Base-by-base conservation (phyloP, 2,888 invertebrate species). In the Euproctis similis region DNA sequence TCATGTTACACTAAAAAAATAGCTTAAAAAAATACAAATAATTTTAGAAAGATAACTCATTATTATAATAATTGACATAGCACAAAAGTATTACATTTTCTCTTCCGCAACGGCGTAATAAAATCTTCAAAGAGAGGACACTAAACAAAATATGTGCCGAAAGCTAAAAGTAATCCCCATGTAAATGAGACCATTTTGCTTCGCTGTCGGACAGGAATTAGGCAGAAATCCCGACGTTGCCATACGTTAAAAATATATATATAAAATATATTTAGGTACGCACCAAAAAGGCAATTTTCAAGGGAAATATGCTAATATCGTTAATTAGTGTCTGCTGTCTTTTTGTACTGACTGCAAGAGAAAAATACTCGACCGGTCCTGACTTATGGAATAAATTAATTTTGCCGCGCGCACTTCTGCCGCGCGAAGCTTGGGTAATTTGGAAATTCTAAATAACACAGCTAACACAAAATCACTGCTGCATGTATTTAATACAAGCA, bases 371-470 rank as follows among this genome's bases (percentile, higher is more conserved):
- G 47, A 61, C 65, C 60, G 62, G 58, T 56, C 46, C 45, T 73
- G 77, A 81, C 71, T 76, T 75, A 81, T 78, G 64, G 66, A 42
- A 50, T 53, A 55, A 78, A 81, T 81, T 81, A 73, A 80, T 81
- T 77, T 76, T 68, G 73, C n/a, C n/a, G n/a, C 73, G 70, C 73
- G 64, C 76, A 72, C 68, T 76, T 76, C 70, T 69, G 61, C 46
- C 48, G 53, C n/a, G 57, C 57, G 57, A 63, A 61, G 66, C n/a
- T n/a, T n/a, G n/a, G n/a, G n/a, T n/a, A n/a, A n/a, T n/a, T n/a
- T 68, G 65, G 65, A 68, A 67, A 65, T 69, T 51, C 60, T 61
- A 54, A 60, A 62, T 59, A 6, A 14, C 4, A n/a, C 60, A 58
- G 49, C 45, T 37, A 47, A 41, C 40, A 50, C 38, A 51, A 49